Conservation (phyloP, 1,140 invertebrate genomes). For the Lanistes nyassanus region DNA sequence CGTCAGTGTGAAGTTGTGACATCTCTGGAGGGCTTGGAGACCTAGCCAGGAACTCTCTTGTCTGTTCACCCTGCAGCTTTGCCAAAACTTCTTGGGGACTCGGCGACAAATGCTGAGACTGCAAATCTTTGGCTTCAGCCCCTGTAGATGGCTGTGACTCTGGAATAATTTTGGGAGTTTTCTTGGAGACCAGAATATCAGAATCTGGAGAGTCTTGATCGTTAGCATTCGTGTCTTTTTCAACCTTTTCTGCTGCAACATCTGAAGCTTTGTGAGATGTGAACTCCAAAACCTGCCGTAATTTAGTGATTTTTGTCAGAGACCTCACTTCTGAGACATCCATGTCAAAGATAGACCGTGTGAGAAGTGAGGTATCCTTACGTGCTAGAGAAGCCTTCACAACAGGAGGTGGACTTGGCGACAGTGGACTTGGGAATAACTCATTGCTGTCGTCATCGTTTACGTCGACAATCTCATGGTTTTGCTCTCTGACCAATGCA, state of each 20-base stretch:
- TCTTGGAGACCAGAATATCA: not conserved
- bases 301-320: conserved; percentile 12
- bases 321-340: conserved; percentile 18
- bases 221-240: not conserved
- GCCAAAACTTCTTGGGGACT: no score
- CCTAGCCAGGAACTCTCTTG: no score
- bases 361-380: not conserved
- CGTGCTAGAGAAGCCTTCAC: conserved; percentile 7
- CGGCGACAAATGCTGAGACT: not conserved
- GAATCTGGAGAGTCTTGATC: conserved; percentile 8
- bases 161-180: conserved; percentile 2
- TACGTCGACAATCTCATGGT: not conserved
- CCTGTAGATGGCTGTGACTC: conserved; percentile 8
- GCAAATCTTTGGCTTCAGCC: not conserved
- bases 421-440: conserved; percentile 41
- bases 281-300: conserved; percentile 25
- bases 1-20: no score
- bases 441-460: conserved; percentile 37
- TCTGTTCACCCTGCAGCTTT: no score
- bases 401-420: conserved; percentile 34
- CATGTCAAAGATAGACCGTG: not conserved
- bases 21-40: no score
- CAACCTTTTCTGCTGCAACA: not conserved
- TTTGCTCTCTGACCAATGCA: not conserved
- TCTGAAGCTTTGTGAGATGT: not conserved